A percentile compares a stretch with the other conserved stretches of the same genome.
Conservation (phyloP, 2,888 invertebrate species). For the Papilio gigon region DNA sequence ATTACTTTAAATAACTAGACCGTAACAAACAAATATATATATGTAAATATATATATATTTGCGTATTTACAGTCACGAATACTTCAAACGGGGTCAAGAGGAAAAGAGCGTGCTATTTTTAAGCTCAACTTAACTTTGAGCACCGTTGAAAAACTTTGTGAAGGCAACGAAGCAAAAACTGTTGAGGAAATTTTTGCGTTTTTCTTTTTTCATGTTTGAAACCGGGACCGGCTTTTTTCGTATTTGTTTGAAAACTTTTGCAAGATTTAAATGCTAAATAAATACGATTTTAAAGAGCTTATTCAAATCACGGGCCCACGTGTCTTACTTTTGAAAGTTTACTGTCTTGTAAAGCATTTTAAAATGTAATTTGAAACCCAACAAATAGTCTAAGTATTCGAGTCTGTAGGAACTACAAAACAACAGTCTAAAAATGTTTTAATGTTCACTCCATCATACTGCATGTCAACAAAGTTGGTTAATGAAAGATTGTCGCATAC, state of each 20-base stretch:
- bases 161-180: slow-evolving; percentile 9
- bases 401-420: too few species aligned
- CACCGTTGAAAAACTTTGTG: slow-evolving; percentile 17
- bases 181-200: not conserved
- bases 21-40: not conserved
- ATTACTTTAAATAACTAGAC: not conserved
- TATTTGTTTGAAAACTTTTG: not conserved
- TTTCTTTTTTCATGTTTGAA: slow-evolving; percentile 10
- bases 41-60: not conserved
- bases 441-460: not conserved
- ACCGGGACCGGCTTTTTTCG: not conserved
- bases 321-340: not conserved
- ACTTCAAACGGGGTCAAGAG: slow-evolving; percentile 13
- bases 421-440: not conserved
- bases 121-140: slow-evolving; percentile 14
- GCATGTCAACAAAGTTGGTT: slow-evolving; percentile 9
- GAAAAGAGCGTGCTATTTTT: slow-evolving; percentile 22
- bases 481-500: slow-evolving; percentile 17
- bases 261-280: not conserved
- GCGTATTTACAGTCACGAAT: slow-evolving; percentile 13
- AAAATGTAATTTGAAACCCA: not conserved
- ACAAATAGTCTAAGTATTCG: not conserved
- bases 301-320: not conserved
- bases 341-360: not conserved
- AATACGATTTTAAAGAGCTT: not conserved